Evolutionary conservation across 2,797 vertebrate genomes (phyloP), one percentile per base, ranked within the genome.

Genomic region (Myotis findleyi): DNA sequence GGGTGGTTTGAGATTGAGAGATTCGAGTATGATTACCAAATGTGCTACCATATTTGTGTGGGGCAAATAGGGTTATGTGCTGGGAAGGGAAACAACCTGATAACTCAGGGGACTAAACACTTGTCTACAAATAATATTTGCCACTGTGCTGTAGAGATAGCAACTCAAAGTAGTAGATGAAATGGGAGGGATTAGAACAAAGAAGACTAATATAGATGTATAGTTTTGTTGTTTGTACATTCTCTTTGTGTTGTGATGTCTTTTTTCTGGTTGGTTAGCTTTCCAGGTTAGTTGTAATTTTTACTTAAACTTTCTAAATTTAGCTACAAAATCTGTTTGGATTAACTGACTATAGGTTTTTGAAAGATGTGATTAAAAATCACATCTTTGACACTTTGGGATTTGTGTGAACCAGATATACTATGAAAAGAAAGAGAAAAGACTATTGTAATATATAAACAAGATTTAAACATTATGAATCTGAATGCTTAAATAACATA

Each of bases 401-500:
- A 71, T 93, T 95, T 96, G 20, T 51, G 18, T 87, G 44, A 84
- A 64, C 33, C 18, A 44, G 10, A 11, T 84, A n/a, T 57, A 51
- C 27, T 62, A 18, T 87, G 81, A 59, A 89, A 91, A 91, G 49
- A 91, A 91, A 72, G 69, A 89, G 75, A 81, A 71, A 83, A 92
- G 57, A 75, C 33, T 49, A 12, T 82, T 81, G 73, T 3, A 62
- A 79, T 47, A 62, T 86, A 51, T 81, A 80, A 80, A 62, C 25
- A 84, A 55, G 73, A 86, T 17, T 91, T 76, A 93, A 51, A 75
- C 27, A 76, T 64, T 73, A 79, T 59, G 25, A 82, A 55, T 89
- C n/a, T 91, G 27, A 51, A 79, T 89, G 49, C 47, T 81, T 85
- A 49, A 71, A 71, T 81, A 75, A 36, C 64, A 94, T 93, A 79